Percentiles rank a stretch among this genome's conserved stretches.
Conservation (phyloP, 1,140 invertebrate species). For the Drosophila chauvacae region DNA sequence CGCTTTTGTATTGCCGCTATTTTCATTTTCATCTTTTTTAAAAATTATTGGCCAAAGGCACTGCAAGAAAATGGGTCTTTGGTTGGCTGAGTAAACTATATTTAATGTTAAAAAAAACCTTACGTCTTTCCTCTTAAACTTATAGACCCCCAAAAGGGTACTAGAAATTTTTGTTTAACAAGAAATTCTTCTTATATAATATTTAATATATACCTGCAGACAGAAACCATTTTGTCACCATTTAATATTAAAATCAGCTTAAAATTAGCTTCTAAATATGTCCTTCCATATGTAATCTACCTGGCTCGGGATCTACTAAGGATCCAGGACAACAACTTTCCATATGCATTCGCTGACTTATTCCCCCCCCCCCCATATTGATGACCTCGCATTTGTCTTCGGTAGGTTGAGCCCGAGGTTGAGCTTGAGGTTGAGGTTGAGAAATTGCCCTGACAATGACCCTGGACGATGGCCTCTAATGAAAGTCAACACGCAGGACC, state of each 20-base stretch:
- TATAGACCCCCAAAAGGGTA: too few species aligned
- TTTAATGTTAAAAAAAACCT: neutral
- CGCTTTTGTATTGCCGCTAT: conserved; percentile 53
- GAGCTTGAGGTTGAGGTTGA: conserved; percentile 25
- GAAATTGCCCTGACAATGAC: conserved; percentile 44
- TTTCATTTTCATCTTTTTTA: conserved; percentile 34
- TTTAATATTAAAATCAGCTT: too few species aligned
- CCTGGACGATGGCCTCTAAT: conserved; percentile 40
- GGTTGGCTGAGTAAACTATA: too few species aligned
- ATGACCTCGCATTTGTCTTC: conserved; percentile 58
- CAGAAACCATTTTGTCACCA: too few species aligned
- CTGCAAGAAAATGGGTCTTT: neutral
- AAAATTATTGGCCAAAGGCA: conserved; percentile 1
- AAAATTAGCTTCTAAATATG: neutral
- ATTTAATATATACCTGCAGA: too few species aligned
- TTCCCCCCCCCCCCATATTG: conserved; percentile 43
- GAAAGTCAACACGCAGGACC: conserved; percentile 64
- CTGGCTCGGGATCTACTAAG: neutral
- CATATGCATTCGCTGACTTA: conserved; percentile 21
- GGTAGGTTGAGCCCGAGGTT: conserved; percentile 16
- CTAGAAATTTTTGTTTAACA: neutral
- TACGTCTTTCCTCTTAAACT: neutral
- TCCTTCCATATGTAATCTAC: neutral
- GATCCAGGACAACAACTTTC: too few species aligned
- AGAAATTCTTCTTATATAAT: too few species aligned